Base-by-base conservation (phyloP, 2,888 invertebrate genomes). In the Lissonota sp. region DNA sequence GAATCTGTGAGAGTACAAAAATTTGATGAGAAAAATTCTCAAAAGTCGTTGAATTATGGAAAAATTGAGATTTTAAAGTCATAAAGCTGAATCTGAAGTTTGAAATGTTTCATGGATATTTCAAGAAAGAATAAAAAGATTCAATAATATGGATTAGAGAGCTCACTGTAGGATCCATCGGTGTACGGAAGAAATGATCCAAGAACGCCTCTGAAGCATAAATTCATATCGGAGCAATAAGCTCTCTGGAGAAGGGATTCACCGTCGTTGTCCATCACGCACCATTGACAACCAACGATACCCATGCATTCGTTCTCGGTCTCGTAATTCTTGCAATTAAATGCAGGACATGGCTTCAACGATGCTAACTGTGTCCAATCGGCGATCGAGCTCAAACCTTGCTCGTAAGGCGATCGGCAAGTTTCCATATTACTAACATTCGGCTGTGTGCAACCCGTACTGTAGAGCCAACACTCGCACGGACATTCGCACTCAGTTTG, bases 401-500 rank as follows among this genome's bases (percentile, higher is more conserved):
- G 92, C 49, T 92, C 92, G 53, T 90, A 88, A 0, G 86, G 85
- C 1, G 90, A 87, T 4, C 88, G 81, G 60, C 92, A 92, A 5
- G 89, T 83, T 26, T 91, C 89, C 4, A 91, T 42, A 62, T 80
- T 67, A 39, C 87, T 86, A 6, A 83, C 78, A 5, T 79, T 85
- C 2, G 82, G 83, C 12, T 89, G 87, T 2, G 92, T 91, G 86
- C 94, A 94, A 67, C 93, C 92, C 79, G 94, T 93, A 83, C 94
- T 93, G 79, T 94, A 94, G 5, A 94, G 79, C 1, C 94, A 96
- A 89, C 98, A 98, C 92, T 98, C 98, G 91, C 98, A 98, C 0
- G 98, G 98, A 89, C 98, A 98, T 92, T 98, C 98, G 87, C 98
- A 98, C 90, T 98, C 98, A 3, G 96, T 96, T 93, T 97, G 98